A percentile compares a stretch with the other conserved stretches of the same genome.
Conservation (phyloP, 2,113 vertebrate genomes). For the Sylvietta virens region DNA sequence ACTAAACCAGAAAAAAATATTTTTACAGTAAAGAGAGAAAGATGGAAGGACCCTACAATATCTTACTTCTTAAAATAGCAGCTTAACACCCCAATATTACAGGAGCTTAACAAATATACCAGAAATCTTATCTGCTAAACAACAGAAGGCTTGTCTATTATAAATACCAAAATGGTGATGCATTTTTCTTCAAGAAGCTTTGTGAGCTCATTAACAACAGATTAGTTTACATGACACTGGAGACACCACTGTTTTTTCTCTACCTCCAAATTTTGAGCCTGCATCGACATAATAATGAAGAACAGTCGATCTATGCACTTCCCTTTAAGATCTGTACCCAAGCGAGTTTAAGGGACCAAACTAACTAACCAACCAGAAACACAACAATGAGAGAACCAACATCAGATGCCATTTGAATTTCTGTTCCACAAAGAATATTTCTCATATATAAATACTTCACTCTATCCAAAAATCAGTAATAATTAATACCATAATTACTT, state of each 20-base stretch:
- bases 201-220: not conserved
- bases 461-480: not conserved
- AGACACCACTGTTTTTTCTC: not conserved
- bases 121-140: not conserved
- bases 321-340: not conserved
- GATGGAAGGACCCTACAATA: not conserved
- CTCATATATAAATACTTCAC: not conserved
- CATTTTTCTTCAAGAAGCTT: not conserved
- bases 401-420: not conserved
- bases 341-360: not conserved
- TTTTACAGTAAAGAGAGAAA: not conserved
- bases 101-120: not conserved
- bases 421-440: not conserved
- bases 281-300: not conserved
- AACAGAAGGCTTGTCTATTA: not conserved
- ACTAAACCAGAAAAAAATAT: not conserved
- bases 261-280: not conserved
- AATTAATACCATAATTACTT: not conserved
- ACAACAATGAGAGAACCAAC: not conserved
- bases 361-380: not conserved
- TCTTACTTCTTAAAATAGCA: not conserved
- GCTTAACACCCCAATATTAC: not conserved
- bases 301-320: not conserved
- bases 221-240: not conserved
- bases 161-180: not conserved